Evolutionary conservation across 2,888 invertebrate species (phyloP).

Genomic region (Eupelmus urozonus): DNA sequence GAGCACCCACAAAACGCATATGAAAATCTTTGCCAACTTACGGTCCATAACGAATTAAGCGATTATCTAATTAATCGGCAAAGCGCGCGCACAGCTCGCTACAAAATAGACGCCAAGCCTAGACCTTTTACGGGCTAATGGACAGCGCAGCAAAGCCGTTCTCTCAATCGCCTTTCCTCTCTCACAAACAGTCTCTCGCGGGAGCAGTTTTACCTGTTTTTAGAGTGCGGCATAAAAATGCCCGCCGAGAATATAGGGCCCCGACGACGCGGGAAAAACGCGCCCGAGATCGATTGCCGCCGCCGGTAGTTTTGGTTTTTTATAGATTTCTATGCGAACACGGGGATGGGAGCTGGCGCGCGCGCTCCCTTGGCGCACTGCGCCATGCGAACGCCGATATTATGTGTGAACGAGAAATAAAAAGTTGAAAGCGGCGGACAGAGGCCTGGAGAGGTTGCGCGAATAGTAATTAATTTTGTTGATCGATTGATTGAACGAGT

Average conservation of each 20-base stretch:
- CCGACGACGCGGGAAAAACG: background rate
- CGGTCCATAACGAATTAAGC: slow-evolving; percentile 34
- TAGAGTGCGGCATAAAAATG: slow-evolving; percentile 18
- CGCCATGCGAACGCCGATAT: slow-evolving; percentile 4
- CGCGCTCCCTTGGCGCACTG: slow-evolving; percentile 5
- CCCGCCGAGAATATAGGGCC: slow-evolving; percentile 29
- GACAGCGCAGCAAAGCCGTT: background rate
- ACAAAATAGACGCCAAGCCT: too few relatives aligned
- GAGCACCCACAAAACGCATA: too few relatives aligned
- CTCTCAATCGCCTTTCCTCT: background rate
- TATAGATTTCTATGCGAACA: background rate
- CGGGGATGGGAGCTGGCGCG: background rate
- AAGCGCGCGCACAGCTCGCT: too few relatives aligned
- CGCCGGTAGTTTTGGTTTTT: slow-evolving; percentile 31
- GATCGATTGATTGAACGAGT: too few relatives aligned
- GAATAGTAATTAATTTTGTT: too few relatives aligned
- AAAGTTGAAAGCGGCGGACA: too few relatives aligned
- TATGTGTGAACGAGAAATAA: background rate
- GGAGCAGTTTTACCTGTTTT: slow-evolving; percentile 51
- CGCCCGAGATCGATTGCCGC: slow-evolving; percentile 20
- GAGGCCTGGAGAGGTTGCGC: too few relatives aligned
- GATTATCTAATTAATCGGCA: slow-evolving; percentile 43
- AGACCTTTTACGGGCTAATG: slow-evolving; percentile 47
- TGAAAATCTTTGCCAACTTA: too few relatives aligned
- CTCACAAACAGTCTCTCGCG: background rate